These are phyloP conservation scores for Aricia artaxerxes DNA, from an alignment of 2,888 invertebrate genomes.

Conservation along the genomic window DNA sequence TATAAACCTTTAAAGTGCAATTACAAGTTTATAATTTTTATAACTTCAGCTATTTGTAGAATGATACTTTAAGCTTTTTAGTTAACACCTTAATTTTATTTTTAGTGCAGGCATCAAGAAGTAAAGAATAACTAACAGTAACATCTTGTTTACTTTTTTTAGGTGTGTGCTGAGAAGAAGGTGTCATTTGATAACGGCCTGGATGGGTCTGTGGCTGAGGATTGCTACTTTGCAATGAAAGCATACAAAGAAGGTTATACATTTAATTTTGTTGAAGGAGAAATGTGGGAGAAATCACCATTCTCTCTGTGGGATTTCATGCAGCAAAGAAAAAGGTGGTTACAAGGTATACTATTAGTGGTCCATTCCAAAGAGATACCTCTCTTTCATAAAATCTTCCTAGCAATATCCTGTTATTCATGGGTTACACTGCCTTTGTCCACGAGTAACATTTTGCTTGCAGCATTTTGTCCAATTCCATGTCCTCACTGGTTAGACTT, in stretches of 20 bases:
- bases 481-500: slow-evolving; percentile 92
- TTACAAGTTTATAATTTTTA: neutral
- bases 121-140: neutral
- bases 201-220: slow-evolving; percentile 98
- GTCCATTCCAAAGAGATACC: slow-evolving; percentile 93
- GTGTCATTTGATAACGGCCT: slow-evolving; percentile 98
- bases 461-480: slow-evolving; percentile 91
- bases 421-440: slow-evolving; percentile 97
- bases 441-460: slow-evolving; percentile 92
- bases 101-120: neutral
- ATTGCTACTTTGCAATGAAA: slow-evolving; percentile 98
- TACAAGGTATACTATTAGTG: slow-evolving; percentile 93
- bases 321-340: slow-evolving; percentile 97
- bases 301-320: slow-evolving; percentile 97
- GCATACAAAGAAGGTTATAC: slow-evolving; percentile 94
- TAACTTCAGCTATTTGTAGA: neutral
- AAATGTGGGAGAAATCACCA: slow-evolving; percentile 99
- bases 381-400: slow-evolving; percentile 86
- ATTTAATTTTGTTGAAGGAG: slow-evolving; percentile 98
- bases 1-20: neutral
- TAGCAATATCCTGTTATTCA: slow-evolving; percentile 94
- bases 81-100: neutral
- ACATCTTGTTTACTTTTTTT: slow-evolving; percentile 49
- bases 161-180: slow-evolving; percentile 93
- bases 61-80: neutral